Base-by-base conservation (phyloP, 2,113 vertebrate species). In the Nyctereutes procyonoides region DNA sequence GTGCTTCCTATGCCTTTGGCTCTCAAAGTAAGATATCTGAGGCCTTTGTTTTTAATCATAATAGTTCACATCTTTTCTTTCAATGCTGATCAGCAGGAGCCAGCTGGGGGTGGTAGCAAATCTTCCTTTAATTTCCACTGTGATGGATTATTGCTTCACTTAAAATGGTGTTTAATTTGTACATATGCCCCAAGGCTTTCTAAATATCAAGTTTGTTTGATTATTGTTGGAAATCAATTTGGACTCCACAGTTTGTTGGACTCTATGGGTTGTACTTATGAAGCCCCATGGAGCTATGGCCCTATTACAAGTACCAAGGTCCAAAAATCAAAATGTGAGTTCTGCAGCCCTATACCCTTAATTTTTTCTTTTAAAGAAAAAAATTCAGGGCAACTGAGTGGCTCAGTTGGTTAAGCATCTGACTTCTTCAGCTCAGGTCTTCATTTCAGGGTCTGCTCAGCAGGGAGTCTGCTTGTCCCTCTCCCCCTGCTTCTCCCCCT, bases 1-100 rank as follows among this genome's bases (percentile, higher is more conserved):
- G 62, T 0, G 8, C 60, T 80, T 53, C 26, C 83, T 58, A 0
- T 60, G 88, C 56, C 15, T 53, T 88, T 89, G 93, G 55, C 69
- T 93, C 24, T 79, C 14, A 0, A 65, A n/a, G 22, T 73, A 58
- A 20, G 30, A 1, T 62, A 77, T 48, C 48, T 5, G 17, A 85
- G 69, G 77, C 93, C 79, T 97, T 96, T 97, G 90, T 96, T 98
- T 97, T 98, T 74, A 97, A 79, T 96, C 83, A 96, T 87, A 96
- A 97, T 90, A 95, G 65, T 92, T 95, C 74, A 90, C 87, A 87
- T 96, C 79, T 94, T 94, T 95, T 76, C 79, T 96, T 97, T 82
- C 74, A 55, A 3, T 67, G 55, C 62, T 63, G 69, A n/a, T 55
- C 90, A 65, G 83, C 62, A 0, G 84, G 73, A 97, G 22, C 81